Evolutionary conservation across 2,113 vertebrate genomes (phyloP).

Genomic region (Erythrolamprus reginae): DNA sequence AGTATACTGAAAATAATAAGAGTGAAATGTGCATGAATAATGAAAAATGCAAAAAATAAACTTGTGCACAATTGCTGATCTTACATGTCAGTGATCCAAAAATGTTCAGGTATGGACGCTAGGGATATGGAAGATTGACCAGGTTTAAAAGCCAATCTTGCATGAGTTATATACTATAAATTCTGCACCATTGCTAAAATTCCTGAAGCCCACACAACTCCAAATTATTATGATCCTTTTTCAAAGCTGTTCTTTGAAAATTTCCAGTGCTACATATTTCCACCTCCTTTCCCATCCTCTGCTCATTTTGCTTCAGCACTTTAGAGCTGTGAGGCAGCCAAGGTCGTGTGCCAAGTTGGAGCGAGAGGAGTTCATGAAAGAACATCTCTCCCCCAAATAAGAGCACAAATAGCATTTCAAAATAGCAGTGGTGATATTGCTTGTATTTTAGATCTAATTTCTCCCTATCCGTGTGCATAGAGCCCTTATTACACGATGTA

Average conservation of each 20-base stretch:
- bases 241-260: conserved; percentile 56
- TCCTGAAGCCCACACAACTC: conserved; percentile 59
- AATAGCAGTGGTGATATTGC: conserved; percentile 13
- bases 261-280: conserved; percentile 61
- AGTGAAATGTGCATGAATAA: neutral
- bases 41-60: fast-evolving
- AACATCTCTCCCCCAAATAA: conserved; percentile 30
- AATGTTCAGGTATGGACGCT: neutral
- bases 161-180: conserved; percentile 54
- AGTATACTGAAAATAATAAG: neutral
- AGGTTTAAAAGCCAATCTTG: conserved; percentile 35
- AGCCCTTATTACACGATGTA: conserved; percentile 1
- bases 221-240: conserved; percentile 49
- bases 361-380: conserved; percentile 13
- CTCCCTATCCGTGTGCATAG: neutral
- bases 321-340: conserved; percentile 27
- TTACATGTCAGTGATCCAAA: neutral
- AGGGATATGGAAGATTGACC: neutral
- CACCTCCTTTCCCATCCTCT: conserved; percentile 42
- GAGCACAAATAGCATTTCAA: conserved; percentile 32
- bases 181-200: conserved; percentile 62
- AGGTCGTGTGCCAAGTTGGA: neutral
- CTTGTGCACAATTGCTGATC: neutral
- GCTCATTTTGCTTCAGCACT: conserved; percentile 28
- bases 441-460: conserved; percentile 41